Percentiles rank a stretch among this genome's conserved stretches.
Conservation (phyloP, 1,140 invertebrate genomes). For the Palaemon carinicauda region DNA sequence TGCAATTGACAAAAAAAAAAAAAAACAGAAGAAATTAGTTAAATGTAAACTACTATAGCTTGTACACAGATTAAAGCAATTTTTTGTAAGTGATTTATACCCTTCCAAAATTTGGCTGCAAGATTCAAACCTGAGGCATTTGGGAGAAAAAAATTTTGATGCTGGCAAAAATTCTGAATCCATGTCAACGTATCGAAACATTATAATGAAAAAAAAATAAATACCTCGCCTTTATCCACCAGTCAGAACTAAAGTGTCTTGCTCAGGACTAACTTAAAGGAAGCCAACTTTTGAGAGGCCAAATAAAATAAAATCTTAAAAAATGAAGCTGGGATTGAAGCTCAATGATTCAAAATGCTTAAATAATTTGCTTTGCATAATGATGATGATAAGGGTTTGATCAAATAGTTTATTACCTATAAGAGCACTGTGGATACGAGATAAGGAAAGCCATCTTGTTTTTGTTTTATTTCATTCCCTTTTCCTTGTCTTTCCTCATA, state of each 20-base stretch:
- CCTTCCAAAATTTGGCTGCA: neutral
- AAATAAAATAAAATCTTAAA: constrained; percentile 13
- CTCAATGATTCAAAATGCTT: constrained; percentile 21
- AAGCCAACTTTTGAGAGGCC: neutral
- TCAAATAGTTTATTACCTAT: constrained; percentile 53
- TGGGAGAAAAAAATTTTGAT: neutral
- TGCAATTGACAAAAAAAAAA: no score
- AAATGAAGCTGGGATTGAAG: constrained; percentile 42
- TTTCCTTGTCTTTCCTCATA: constrained; percentile 37
- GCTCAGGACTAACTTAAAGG: constrained; percentile 45
- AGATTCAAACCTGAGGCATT: constrained; percentile 20
- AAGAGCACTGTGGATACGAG: constrained; percentile 55
- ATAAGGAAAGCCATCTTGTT: constrained; percentile 33
- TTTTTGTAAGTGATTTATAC: no score
- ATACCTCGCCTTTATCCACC: neutral
- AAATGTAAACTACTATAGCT: no score
- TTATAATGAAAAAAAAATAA: no score
- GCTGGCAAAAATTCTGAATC: no score
- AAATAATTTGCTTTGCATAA: constrained; percentile 28
- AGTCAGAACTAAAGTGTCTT: constrained; percentile 25
- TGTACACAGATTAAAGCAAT: no score
- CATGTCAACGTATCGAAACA: no score
- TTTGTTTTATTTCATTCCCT: constrained; percentile 45
- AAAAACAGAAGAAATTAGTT: neutral
- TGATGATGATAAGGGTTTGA: constrained; percentile 45